phyloP scores from a whole-genome alignment of 1,140 invertebrate species.

The Drosophila simulans region DNA sequence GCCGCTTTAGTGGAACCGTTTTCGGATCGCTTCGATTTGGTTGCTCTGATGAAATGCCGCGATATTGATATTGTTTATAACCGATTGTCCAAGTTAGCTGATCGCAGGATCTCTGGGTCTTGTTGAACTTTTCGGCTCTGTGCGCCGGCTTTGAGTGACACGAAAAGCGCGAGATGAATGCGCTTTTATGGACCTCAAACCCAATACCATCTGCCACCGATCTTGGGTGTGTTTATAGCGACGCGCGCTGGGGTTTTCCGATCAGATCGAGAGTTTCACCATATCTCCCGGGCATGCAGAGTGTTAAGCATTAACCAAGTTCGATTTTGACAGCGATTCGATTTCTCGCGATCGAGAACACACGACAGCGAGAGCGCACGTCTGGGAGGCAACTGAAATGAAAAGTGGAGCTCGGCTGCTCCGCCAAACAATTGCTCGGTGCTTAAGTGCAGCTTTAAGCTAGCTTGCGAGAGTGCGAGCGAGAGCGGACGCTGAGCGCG shows the following conservation, averaged over 20 bases:
- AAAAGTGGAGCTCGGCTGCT: constrained; percentile 16
- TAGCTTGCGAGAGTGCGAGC: constrained; percentile 38
- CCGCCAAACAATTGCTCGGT: constrained; percentile 50
- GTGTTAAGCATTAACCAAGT: constrained; percentile 20
- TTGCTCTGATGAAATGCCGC: constrained; percentile 1
- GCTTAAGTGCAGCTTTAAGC: constrained; percentile 73
- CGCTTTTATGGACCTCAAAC: constrained; percentile 56
- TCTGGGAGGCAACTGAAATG: constrained; percentile 58
- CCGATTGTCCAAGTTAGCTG: not conserved
- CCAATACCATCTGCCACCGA: constrained; percentile 14
- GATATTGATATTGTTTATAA: constrained; percentile 4
- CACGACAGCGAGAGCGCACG: constrained; percentile 58
- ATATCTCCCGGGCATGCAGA: constrained; percentile 30
- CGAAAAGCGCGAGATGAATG: constrained; percentile 22
- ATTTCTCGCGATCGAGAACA: constrained; percentile 28
- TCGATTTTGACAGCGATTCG: not conserved
- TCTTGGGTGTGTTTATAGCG: constrained; percentile 6
- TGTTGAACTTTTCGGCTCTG: constrained; percentile 30
- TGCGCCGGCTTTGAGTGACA: constrained; percentile 61
- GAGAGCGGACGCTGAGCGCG: constrained; percentile 1
- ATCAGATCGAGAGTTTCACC: constrained; percentile 32
- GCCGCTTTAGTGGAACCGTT: constrained; percentile 32
- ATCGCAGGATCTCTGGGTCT: not conserved
- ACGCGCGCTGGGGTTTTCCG: constrained; percentile 57
- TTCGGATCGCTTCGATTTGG: not conserved